Evolutionary conservation across 1,140 invertebrate genomes (phyloP), one percentile per base, ranked within the genome.

Genomic region (Magallana gigas): DNA sequence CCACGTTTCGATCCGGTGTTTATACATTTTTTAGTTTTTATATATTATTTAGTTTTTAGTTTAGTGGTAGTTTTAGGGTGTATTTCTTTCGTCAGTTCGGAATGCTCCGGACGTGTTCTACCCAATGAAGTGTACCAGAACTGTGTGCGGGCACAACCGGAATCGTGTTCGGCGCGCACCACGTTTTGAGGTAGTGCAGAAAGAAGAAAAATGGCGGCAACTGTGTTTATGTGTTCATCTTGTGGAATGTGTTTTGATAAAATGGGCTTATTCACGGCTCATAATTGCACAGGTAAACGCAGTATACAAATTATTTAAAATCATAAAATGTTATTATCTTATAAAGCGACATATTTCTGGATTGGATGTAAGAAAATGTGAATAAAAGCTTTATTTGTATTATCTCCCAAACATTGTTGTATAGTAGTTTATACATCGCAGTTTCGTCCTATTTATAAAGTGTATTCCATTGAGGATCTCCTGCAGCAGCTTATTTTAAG

Each of bases 171-270:
- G 71, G 71, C 71, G 71, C 36, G 36, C 36, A 36, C 36, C 36
- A 36, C 36, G 36, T 36, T 36, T 36, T 36, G 36, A 36, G 36
- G 36, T 36, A 36, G 36, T 36, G 36, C 71, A 36, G 18, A 23
- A 76, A 18, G n/a, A 36, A 36, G n/a, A 76, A 36, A 16, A 9
- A 18, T 76, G 12, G 71, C 71, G 71, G 71, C 71, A 76, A 76
- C 71, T 36, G 71, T 76, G 71, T 23, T 76, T 23, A 76, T 76
- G 71, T 76, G 71, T 76, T 76, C 71, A 76, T 76, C 71, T 76
- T 76, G 71, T 6, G 12, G 12, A 14, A 76, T 76, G 71, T 11
- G 9, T 76, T 76, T 76, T 16, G 12, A 76, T 23, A 12, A 76
- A 76, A 76, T 76, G 1, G 71, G 9, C 71, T 76, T 76, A 16